Evolutionary conservation across 92 coral and sea anemone species (phyloP).

Genomic region (Galaxea fascicularis): DNA sequence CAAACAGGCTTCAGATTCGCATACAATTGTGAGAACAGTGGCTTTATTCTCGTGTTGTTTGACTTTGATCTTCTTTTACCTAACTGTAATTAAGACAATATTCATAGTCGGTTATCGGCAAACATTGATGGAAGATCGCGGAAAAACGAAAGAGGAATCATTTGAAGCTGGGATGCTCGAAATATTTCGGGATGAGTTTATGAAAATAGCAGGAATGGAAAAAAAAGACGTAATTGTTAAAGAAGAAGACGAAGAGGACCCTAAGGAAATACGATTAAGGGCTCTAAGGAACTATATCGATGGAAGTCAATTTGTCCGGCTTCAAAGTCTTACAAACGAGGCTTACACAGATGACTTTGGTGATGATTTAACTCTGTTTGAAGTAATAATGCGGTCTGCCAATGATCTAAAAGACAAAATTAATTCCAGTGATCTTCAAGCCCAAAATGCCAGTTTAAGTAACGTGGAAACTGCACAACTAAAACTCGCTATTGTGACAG

Average conservation of each 20-base stretch:
- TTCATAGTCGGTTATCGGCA: conserved; percentile 37
- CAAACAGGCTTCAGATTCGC: not conserved
- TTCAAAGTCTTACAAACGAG: conserved; percentile 49
- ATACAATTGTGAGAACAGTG: conserved; percentile 10
- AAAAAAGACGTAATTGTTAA: conserved; percentile 13
- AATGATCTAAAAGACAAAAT: not conserved
- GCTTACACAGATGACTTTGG: conserved; percentile 61
- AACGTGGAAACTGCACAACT: not conserved
- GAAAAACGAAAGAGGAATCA: conserved; percentile 10
- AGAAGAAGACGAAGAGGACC: conserved; percentile 33
- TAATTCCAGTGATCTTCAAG: not conserved
- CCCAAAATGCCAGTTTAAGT: not conserved
- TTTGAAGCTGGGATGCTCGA: conserved; percentile 46
- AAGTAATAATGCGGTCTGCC: not conserved
- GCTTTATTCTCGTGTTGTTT: conserved; percentile 35
- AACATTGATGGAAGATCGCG: conserved; percentile 38
- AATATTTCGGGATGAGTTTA: conserved; percentile 29
- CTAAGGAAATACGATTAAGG: conserved; percentile 39
- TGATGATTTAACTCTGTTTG: conserved; percentile 51
- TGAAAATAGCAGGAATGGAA: conserved; percentile 47
- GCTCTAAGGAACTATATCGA: conserved; percentile 56
- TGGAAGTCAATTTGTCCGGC: conserved; percentile 56
- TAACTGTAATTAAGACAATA: conserved; percentile 32
- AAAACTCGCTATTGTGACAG: not conserved
- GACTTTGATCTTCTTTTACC: conserved; percentile 53